phyloP scores from a whole-genome alignment of 2,888 invertebrate species.

The Epinotia bilunana region DNA sequence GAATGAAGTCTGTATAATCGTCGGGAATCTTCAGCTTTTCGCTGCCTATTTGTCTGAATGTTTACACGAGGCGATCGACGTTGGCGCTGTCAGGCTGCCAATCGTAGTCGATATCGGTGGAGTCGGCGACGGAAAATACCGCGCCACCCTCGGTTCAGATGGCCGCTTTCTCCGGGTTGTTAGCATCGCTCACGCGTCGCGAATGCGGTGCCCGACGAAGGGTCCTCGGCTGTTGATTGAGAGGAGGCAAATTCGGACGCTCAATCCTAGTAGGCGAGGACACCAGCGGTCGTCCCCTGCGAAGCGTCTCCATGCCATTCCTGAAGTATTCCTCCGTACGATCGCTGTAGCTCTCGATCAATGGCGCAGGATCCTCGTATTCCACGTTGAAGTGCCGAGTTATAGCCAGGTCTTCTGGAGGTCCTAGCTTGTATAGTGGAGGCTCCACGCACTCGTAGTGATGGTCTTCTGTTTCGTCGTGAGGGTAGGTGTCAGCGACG shows the following conservation, averaged over 20 bases:
- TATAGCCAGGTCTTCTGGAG: constrained; percentile 83
- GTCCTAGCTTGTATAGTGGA: constrained; percentile 79
- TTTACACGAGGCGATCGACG: constrained; percentile 78
- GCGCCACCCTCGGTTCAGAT: constrained; percentile 83
- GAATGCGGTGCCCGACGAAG: constrained; percentile 80
- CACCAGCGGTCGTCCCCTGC: constrained; percentile 87
- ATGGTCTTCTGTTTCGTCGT: constrained; percentile 86
- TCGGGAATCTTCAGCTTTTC: constrained; percentile 5
- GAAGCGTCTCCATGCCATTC: constrained; percentile 76
- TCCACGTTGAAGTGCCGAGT: constrained; percentile 92
- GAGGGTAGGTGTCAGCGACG: constrained; percentile 87
- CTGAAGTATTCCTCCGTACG: constrained; percentile 78
- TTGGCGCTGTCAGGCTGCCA: constrained; percentile 71
- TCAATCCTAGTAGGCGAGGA: constrained; percentile 93
- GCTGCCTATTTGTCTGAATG: constrained; percentile 43
- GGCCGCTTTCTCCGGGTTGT: constrained; percentile 76
- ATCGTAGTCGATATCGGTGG: constrained; percentile 76
- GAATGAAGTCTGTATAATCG: neutral
- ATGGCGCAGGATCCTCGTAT: constrained; percentile 90
- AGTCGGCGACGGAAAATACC: constrained; percentile 83
- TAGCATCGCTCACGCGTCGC: constrained; percentile 80
- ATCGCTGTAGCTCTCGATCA: constrained; percentile 89
- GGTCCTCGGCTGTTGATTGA: constrained; percentile 86
- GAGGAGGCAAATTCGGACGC: constrained; percentile 91
- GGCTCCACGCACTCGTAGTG: constrained; percentile 89